Evolutionary conservation across 2,113 vertebrate genomes (phyloP).

Genomic region (Crotalus tigris): DNA sequence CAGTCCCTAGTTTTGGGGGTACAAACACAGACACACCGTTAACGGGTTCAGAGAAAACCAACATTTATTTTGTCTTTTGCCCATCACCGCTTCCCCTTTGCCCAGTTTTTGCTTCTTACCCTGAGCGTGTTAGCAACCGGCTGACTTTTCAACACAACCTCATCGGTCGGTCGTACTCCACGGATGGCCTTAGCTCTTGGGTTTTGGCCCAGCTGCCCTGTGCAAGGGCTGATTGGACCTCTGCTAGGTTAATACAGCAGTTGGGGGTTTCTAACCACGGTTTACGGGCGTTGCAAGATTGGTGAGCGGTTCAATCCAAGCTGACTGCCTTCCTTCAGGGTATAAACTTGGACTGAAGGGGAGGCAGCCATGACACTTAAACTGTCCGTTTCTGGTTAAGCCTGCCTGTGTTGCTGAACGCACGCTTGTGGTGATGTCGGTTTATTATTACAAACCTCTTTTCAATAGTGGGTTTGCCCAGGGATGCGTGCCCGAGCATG

Average conservation of each 20-base stretch:
- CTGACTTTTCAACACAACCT: not conserved
- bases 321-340: not conserved
- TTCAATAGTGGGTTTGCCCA: too few species aligned
- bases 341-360: not conserved
- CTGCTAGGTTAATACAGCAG: not conserved
- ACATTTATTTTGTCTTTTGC: too few species aligned
- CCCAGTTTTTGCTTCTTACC: not conserved
- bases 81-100: not conserved
- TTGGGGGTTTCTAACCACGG: not conserved
- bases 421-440: not conserved
- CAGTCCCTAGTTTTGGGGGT: not conserved
- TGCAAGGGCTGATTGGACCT: not conserved
- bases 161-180: fast-evolving
- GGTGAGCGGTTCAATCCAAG: not conserved
- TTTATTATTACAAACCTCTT: not conserved
- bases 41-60: not conserved
- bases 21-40: not conserved
- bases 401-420: not conserved
- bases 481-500: not conserved
- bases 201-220: not conserved
- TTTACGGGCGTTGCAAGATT: not conserved
- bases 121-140: not conserved
- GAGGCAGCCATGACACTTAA: not conserved
- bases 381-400: not conserved
- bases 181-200: too few species aligned